Base-by-base conservation (phyloP, 2,797 vertebrate species). In the Falco naumanni region DNA sequence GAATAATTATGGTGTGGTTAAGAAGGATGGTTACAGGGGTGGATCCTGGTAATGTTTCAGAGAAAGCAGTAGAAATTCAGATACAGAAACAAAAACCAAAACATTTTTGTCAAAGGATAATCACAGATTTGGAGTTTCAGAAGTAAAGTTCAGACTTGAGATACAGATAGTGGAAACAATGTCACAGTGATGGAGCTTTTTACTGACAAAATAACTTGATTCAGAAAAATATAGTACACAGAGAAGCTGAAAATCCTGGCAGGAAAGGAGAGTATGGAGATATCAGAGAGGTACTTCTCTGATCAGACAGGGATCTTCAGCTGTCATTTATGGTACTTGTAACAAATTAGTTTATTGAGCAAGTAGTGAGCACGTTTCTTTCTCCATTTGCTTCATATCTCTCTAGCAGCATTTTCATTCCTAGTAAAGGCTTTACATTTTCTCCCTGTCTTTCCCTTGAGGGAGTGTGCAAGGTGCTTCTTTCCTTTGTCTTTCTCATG, bases 1-100 rank as follows among this genome's bases (percentile, higher is more conserved):
- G 93, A 91, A 64, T 84, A 91, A 89, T 93, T 93, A 82, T 53
- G 59, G 31, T 20, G 47, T 68, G 48, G 60, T 64, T 92, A 93
- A 56, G 66, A 50, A 84, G 17, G n/a, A 81, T 70, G 84, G 86
- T 68, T 77, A 47, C 47, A 65, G 70, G 26, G 41, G 39, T 13
- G 9, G 48, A 92, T 90, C 95, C 37, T 48, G 56, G 65, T 86
- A 93, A 39, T 3, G 7, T 56, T 72, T 90, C 56, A 76, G 68
- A 93, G 66, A 41, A 70, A 61, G 24, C 33, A 76, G 33, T 53
- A 64, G 69, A 68, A 91, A 84, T 85, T 59, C 66, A 85, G 60
- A 56, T 68, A 72, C 88, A 54, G 71, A 51, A 71, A 51, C 81
- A 21, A 13, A 70, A 26, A 10, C 39, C 39, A 39, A 39, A 5